Base-by-base conservation (phyloP, 2,113 vertebrate species). In the Coreoperca whiteheadi region DNA sequence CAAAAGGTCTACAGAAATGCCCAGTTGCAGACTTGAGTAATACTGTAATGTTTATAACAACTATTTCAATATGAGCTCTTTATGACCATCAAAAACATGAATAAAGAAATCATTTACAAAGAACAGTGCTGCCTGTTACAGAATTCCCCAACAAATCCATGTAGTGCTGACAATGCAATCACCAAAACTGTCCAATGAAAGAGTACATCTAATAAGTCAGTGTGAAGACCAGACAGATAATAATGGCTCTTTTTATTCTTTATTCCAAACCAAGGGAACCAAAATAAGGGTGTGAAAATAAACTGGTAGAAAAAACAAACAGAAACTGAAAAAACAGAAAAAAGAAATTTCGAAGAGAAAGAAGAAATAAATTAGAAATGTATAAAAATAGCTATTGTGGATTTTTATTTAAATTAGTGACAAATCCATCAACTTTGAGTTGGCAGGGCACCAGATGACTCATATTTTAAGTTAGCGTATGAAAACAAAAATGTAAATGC, bases 351-450 rank as follows among this genome's bases (percentile, higher is more conserved):
- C 59, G 21, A 16, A 9, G 25, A 59, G n/a, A 72, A 71, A 46
- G 0, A 4, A 71, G 43, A 69, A 73, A 32, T 37, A 2, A 50
- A 82, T 74, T 63, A 67, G 11, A 64, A 80, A 48, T 54, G 23
- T 61, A 59, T 43, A 60, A n/a, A 65, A 78, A 68, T 51, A 70
- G 41, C 32, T 66, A 71, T 66, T 67, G 28, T 80, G 79, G 77
- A 34, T 82, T 80, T 84, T 79, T 70, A 83, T 88, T 87, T 48
- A 77, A 85, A 86, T 84, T 66, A 63, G 37, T 41, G 51, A 83
- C 28, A 76, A 82, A 81, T 78, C 56, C 30, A 74, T 87, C 37
- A 39, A 66, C 73, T 76, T 68, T 68, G 37, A 87, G 21, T 64
- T 84, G 65, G 50, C 67, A 75, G 63, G 43, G 70, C n/a, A 67